phyloP scores from a whole-genome alignment of 2,888 invertebrate genomes.

The Sinohyriopsis cumingii region DNA sequence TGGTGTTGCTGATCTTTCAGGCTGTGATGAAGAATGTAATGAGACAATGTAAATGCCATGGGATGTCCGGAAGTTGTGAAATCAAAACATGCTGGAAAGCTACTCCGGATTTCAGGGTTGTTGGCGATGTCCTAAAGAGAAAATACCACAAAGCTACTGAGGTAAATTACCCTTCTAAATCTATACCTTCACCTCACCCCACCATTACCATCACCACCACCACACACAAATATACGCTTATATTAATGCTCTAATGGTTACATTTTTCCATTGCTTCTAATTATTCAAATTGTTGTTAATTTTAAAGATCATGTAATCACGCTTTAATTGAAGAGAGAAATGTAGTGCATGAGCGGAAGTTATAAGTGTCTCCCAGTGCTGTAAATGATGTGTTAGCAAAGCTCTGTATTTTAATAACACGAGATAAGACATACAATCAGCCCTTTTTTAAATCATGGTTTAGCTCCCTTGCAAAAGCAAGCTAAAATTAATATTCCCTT shows the following conservation, averaged over 20 bases:
- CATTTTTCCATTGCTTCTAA: no score
- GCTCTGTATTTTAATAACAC: no score
- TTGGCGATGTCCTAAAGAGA: constrained; percentile 89
- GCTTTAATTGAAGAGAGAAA: no score
- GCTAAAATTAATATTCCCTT: no score
- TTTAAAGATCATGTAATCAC: no score
- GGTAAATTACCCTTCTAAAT: constrained; percentile 76
- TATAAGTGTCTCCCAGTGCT: no score
- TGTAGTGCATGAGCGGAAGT: no score
- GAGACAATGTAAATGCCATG: constrained; percentile 94
- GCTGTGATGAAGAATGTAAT: constrained; percentile 73
- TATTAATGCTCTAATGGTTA: not conserved
- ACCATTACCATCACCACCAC: not conserved
- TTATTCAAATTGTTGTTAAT: no score
- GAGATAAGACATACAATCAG: no score
- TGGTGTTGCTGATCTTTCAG: constrained; percentile 56
- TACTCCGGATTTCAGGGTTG: constrained; percentile 90
- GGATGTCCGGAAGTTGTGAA: constrained; percentile 95
- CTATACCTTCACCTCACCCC: constrained; percentile 1
- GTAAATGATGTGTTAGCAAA: no score
- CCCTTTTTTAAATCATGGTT: no score
- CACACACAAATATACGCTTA: constrained; percentile 5
- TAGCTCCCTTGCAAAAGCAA: no score
- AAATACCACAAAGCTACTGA: constrained; percentile 94
- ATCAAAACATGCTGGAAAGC: constrained; percentile 98